Base-by-base conservation (phyloP, 1,140 invertebrate genomes). In the Atta colombica region DNA sequence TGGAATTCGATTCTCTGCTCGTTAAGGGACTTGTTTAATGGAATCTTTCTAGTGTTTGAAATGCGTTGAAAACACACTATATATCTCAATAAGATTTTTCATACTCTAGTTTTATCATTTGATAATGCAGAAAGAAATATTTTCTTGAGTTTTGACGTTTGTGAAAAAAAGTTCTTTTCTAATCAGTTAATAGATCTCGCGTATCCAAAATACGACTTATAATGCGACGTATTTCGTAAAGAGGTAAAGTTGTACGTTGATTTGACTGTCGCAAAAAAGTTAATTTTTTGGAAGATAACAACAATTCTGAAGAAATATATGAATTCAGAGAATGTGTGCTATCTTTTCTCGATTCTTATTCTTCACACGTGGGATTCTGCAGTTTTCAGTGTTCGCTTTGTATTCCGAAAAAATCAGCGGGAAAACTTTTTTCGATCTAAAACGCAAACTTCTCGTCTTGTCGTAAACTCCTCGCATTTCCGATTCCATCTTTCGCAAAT, bases 401-500 rank as follows among this genome's bases (percentile, higher is more conserved):
- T 28, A 39, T 84, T 49, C 58, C 69, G 25, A 72, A 74, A 82
- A 55, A 28, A 53, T 81, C 49, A 58, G 31, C n/a, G 25, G 63
- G 77, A 39, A 69, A 81, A 81, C 14, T 63, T 75, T 8, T 35
- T 58, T 66, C 63, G 65, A 58, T 74, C 18, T 18, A 28, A 35
- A 61, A 71, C 66, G 60, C 39, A 14, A 53, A 60, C 28, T 68
- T 49, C 8, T 58, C 49, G 21, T 51, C 66, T 51, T 45, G 45
- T 63, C 68, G 39, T 49, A 49, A 72, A 53, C 16, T 28, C 35
- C 1, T 31, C 85, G 49, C 53, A 45, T 31, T 69, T 80, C 63
- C 28, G 77, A 55, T 31, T 80, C 63, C 49, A 80, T 80, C n/a
- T 55, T 69, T 55, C 49, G 61, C 63, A 35, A 31, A 55, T 80